These are phyloP conservation scores for Xestia ashworthii DNA, from an alignment of 2,888 invertebrate genomes.

Conservation along the genomic window DNA sequence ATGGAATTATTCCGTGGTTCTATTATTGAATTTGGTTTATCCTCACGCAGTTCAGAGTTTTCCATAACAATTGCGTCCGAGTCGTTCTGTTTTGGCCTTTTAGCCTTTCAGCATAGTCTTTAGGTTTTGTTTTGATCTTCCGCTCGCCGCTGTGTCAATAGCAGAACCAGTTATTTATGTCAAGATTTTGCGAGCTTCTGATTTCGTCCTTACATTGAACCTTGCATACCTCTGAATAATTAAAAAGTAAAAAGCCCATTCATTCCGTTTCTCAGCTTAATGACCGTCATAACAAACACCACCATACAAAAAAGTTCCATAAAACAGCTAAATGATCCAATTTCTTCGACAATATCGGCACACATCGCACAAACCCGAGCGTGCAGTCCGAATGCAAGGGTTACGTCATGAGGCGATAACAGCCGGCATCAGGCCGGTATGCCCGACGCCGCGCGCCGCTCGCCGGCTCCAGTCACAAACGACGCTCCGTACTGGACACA, in stretches of 20 bases:
- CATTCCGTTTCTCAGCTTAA: constrained; percentile 26
- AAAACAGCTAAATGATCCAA: constrained; percentile 55
- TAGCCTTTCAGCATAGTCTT: background rate
- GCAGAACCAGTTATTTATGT: background rate
- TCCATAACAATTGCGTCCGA: background rate
- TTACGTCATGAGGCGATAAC: constrained; percentile 82
- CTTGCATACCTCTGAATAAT: constrained; percentile 2
- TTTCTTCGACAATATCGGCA: constrained; percentile 59
- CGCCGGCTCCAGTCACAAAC: constrained; percentile 65
- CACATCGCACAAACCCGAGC: constrained; percentile 54
- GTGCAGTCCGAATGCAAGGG: constrained; percentile 78
- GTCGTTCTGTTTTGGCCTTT: constrained; percentile 2
- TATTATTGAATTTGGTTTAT: constrained; percentile 13
- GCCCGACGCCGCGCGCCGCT: constrained; percentile 33
- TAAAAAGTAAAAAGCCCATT: constrained; percentile 19
- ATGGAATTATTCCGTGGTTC: background rate
- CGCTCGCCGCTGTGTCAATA: background rate
- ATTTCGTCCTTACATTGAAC: background rate
- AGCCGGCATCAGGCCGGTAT: constrained; percentile 60
- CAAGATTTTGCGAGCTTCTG: background rate
- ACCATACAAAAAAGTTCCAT: constrained; percentile 47
- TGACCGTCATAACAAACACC: constrained; percentile 32
- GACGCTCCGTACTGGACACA: constrained; percentile 57
- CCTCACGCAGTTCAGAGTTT: background rate
- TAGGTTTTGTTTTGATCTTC: background rate